These are phyloP conservation scores for Megaceryle alcyon DNA, from an alignment of 2,797 vertebrate genomes.

Conservation along the genomic window DNA sequence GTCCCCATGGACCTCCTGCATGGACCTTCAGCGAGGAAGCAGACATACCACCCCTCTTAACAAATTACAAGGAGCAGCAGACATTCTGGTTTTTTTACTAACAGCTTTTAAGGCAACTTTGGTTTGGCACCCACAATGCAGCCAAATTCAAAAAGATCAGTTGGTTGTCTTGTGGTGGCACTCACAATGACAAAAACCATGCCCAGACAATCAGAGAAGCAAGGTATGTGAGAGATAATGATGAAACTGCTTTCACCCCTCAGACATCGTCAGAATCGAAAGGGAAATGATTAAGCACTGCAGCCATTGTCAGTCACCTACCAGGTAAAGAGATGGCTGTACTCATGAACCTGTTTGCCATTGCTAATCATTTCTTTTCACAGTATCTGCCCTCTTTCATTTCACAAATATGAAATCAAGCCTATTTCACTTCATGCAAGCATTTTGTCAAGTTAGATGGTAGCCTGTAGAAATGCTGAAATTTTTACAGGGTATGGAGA, in stretches of 20 bases:
- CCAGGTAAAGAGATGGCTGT: not conserved
- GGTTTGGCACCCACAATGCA: not conserved
- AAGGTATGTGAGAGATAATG: not conserved
- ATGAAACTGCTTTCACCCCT: not conserved
- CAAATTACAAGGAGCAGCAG: not conserved
- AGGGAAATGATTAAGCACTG: not conserved
- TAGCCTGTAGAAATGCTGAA: not conserved
- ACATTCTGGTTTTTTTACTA: not conserved
- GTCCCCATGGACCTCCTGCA: not conserved
- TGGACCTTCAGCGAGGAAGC: not conserved
- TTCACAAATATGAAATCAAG: not conserved
- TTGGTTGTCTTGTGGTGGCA: not conserved
- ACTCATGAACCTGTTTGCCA: not conserved
- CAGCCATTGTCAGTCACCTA: not conserved
- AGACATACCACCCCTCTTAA: not conserved
- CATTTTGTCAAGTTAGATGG: not conserved
- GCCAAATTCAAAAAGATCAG: not conserved
- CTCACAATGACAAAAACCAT: fast-evolving
- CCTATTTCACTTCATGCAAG: not conserved
- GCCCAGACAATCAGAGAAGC: not conserved
- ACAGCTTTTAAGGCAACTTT: not conserved
- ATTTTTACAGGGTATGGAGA: not conserved
- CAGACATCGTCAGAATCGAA: not conserved
- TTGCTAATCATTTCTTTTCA: not conserved
- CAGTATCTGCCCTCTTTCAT: not conserved